These are phyloP conservation scores for Gobionotothen gibberifrons DNA, from an alignment of 2,797 vertebrate species.

Conservation along the genomic window DNA sequence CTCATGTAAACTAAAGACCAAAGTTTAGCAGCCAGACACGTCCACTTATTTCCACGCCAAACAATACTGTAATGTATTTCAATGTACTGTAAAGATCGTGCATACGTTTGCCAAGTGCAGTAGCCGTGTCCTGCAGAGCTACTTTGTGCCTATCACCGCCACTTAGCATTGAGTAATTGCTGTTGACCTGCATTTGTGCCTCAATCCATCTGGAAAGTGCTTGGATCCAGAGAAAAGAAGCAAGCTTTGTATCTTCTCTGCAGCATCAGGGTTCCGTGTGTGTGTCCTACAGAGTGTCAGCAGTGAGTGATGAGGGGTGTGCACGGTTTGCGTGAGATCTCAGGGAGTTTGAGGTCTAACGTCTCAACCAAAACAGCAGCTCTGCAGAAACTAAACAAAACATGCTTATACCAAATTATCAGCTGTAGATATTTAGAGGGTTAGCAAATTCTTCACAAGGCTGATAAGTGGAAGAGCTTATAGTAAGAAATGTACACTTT, in stretches of 20 bases:
- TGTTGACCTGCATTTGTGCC: slow-evolving; percentile 28
- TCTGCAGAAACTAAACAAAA: slow-evolving; percentile 15
- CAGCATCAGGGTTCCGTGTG: slow-evolving; percentile 39
- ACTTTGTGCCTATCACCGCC: not conserved
- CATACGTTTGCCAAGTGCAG: not conserved
- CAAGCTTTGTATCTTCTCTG: slow-evolving; percentile 31
- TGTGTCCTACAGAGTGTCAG: slow-evolving; percentile 32
- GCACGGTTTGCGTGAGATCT: slow-evolving; percentile 42
- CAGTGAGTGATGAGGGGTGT: slow-evolving; percentile 23
- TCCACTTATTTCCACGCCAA: not conserved
- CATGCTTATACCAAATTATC: slow-evolving; percentile 3
- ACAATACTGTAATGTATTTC: slow-evolving; percentile 29
- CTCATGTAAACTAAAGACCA: slow-evolving; percentile 23
- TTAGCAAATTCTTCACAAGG: not conserved
- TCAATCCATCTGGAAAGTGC: slow-evolving; percentile 43
- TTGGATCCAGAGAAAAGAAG: slow-evolving; percentile 41
- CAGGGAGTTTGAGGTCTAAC: slow-evolving; percentile 44
- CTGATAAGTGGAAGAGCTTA: not conserved
- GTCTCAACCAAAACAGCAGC: slow-evolving; percentile 14
- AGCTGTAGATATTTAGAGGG: not conserved
- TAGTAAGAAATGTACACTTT: not conserved
- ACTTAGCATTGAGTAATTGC: slow-evolving; percentile 39
- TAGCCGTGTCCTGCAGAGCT: not conserved
- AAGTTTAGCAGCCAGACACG: not conserved
- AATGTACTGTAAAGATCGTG: slow-evolving; percentile 21